Evolutionary conservation across 2,797 vertebrate species (phyloP).

Genomic region (Enteromius fasciolatus): DNA sequence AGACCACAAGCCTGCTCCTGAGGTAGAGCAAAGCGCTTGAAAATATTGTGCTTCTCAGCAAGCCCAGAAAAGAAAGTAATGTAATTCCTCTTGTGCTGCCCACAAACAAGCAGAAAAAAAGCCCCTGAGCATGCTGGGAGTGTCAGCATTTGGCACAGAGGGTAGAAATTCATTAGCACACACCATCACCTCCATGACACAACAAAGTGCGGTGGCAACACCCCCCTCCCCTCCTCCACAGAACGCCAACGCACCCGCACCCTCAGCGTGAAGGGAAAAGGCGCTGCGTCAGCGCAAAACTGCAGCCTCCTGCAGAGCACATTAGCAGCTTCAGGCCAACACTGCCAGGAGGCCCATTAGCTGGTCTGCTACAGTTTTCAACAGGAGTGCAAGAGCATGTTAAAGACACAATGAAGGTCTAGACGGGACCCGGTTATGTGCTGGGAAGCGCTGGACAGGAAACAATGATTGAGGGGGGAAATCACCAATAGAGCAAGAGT

Average conservation of each 20-base stretch:
- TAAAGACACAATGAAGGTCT: conserved; percentile 61
- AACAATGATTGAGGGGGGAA: background rate
- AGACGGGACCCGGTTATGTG: conserved; percentile 24
- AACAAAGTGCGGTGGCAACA: conserved; percentile 3
- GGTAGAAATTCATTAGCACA: conserved; percentile 35
- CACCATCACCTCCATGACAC: conserved; percentile 37
- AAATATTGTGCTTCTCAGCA: conserved; percentile 31
- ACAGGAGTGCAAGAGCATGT: conserved; percentile 62
- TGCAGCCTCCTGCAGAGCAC: conserved; percentile 59
- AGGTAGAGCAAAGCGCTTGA: conserved; percentile 16
- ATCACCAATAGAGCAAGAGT: background rate
- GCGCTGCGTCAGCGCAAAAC: conserved; percentile 65
- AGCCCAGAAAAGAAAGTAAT: conserved; percentile 15
- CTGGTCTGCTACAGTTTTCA: conserved; percentile 26
- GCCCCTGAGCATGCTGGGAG: conserved; percentile 34
- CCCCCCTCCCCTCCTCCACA: conserved; percentile 51
- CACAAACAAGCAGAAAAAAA: conserved; percentile 30
- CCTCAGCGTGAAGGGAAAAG: conserved; percentile 50
- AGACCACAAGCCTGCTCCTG: conserved; percentile 18
- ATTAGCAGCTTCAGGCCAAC: conserved; percentile 52
- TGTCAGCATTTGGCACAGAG: conserved; percentile 37
- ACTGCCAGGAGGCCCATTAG: conserved; percentile 25
- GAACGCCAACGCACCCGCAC: conserved; percentile 67
- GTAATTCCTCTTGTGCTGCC: conserved; percentile 20
- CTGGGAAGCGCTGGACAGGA: conserved; percentile 4